phyloP scores from a whole-genome alignment of 2,888 invertebrate species.

The Apotomis betuletana region DNA sequence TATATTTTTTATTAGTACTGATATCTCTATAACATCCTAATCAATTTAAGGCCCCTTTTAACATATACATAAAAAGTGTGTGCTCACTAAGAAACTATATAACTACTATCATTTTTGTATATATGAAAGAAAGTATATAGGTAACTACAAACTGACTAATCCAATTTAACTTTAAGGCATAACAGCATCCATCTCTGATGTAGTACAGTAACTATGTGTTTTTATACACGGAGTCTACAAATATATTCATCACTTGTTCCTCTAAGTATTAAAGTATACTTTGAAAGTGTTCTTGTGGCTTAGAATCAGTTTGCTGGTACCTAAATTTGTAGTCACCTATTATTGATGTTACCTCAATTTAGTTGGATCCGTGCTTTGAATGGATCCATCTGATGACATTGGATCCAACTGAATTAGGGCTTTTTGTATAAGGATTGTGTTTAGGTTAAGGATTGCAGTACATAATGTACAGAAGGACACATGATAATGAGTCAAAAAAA shows the following conservation, averaged over 20 bases:
- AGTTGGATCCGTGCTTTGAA: not conserved
- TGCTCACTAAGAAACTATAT: constrained; percentile 4
- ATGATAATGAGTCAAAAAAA: constrained; percentile 30
- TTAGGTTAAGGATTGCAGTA: constrained; percentile 27
- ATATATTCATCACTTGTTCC: no score
- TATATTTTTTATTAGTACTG: constrained; percentile 37
- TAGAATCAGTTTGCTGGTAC: not conserved
- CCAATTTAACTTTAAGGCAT: not conserved
- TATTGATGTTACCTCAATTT: not conserved
- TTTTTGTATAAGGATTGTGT: constrained; percentile 19
- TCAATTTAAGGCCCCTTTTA: constrained; percentile 34
- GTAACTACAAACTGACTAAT: not conserved
- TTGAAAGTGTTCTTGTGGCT: no score
- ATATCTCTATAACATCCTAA: constrained; percentile 48
- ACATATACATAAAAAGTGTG: not conserved
- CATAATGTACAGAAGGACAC: constrained; percentile 39
- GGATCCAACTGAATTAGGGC: constrained; percentile 1
- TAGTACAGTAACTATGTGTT: not conserved
- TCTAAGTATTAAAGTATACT: no score
- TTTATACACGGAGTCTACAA: no score
- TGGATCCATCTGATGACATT: not conserved
- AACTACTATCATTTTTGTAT: not conserved
- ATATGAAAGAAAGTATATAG: not conserved
- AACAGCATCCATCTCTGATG: not conserved
- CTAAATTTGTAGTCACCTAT: constrained; percentile 3